Conservation (phyloP, 2,888 invertebrate species). For the Synergus itoensis region DNA sequence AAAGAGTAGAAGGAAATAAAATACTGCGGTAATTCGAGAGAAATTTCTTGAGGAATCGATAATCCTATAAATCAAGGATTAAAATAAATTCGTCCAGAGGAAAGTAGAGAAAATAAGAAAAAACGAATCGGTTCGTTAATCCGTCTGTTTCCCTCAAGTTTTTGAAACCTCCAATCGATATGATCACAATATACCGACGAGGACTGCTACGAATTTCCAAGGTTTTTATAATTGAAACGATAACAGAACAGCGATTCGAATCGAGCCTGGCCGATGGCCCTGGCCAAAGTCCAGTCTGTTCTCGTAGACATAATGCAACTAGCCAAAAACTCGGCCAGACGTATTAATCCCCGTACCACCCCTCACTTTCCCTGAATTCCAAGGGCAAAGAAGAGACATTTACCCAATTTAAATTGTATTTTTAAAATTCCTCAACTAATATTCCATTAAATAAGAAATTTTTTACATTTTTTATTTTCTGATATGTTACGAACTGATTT, state of each 20-base stretch:
- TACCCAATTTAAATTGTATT: neutral
- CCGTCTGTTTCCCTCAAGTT: neutral
- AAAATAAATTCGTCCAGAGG: neutral
- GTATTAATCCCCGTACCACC: slow-evolving; percentile 56
- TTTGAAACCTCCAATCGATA: neutral
- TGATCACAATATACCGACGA: neutral
- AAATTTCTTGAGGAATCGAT: neutral
- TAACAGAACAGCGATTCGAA: slow-evolving; percentile 64
- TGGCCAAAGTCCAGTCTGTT: slow-evolving; percentile 67
- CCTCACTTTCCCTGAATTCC: slow-evolving; percentile 46
- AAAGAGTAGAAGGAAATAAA: neutral
- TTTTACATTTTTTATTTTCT: neutral
- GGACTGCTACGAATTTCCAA: neutral
- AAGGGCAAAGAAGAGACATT: slow-evolving; percentile 29
- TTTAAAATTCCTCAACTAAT: neutral
- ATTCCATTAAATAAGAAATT: neutral
- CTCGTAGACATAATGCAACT: slow-evolving; percentile 56
- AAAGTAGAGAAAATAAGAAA: neutral
- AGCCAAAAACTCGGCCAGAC: slow-evolving; percentile 66
- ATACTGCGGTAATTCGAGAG: neutral
- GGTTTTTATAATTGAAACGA: slow-evolving; percentile 55
- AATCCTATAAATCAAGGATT: neutral
- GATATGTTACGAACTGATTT: neutral
- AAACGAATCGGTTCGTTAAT: slow-evolving; percentile 5
- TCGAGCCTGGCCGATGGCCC: slow-evolving; percentile 62